Evolutionary conservation across 1,140 invertebrate species (phyloP), one percentile per base, ranked within the genome.

Genomic region (Notospermus geniculatus): DNA sequence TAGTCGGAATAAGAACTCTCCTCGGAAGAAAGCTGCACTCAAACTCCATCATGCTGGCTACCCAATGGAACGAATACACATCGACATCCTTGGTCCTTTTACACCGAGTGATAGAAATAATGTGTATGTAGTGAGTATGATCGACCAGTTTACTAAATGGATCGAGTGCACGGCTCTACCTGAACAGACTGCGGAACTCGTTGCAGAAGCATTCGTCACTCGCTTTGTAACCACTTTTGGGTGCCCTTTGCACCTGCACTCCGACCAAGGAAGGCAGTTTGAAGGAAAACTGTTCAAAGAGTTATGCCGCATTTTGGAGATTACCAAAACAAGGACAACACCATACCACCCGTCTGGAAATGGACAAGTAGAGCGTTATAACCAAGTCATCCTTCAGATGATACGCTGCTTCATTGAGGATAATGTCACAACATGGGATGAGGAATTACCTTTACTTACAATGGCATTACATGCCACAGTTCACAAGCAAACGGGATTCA

Each of bases 71-170:
- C n/a, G n/a, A n/a, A 43, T 59, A 2, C 57, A 59, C 17, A 17
- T 59, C 2, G 57, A 59, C 41, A 45, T 59, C 1, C 25, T 59
- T 15, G 57, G 43, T 2, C 57, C 57, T 11, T 59, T 59, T 15
- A 15, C 36, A 1, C 36, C 57, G 2, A 46, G 36, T 22, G 25
- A 41, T 2, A n/a, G 11, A 11, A 43, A 27, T 1, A 59, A 43
- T 43, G 39, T n/a, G 39, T n/a, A 43, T n/a, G n/a, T 43, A 43
- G 11, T 43, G 11, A 43, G 57, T 29, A 52, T 63, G 2, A 30
- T 62, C 2, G 60, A 62, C 27, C 53, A 62, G 28, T 62, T 62
- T 22, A 45, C 60, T 1, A 56, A 62, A 36, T 62, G 54, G 60
- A 45, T 56, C 1, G 39, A 19, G 39, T 43, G 39, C n/a, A 43